Evolutionary conservation across 92 coral and sea anemone genomes (phyloP), one percentile per base, ranked within the genome.

Genomic region (Paramuricea clavata): DNA sequence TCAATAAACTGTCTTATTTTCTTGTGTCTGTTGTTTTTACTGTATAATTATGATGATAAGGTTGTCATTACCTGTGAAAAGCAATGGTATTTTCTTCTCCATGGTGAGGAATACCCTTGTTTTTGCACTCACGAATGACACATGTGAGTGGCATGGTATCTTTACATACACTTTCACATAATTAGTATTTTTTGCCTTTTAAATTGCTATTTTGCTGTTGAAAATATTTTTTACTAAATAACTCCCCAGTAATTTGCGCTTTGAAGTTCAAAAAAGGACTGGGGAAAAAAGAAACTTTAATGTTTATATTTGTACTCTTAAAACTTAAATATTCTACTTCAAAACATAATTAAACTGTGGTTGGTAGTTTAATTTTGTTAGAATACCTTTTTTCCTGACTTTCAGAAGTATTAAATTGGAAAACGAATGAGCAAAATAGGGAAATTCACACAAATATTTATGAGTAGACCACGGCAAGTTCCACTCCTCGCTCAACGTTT

Each of bases 121-220:
- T 67, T 67, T 28, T 67, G 74, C 74, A 67, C 33, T 32, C 74
- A 67, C 0, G 3, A 67, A 67, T 67, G 36, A 67, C 74, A 67
- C 39, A 67, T 28, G 74, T 67, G 43, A 25, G 74, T 67, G 74
- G 74, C 74, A 67, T 67, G 16, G 33, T 60, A 8, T 65, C n/a
- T 21, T 32, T 26, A 65, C 32, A 12, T 65, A 32, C n/a, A 21
- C 17, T 32, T 67, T 22, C n/a, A n/a, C n/a, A n/a, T n/a, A n/a
- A 0, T 28, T 5, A 25, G n/a, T 28, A 10, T 17, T 67, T 67
- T 67, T 67, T 28, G 36, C 36, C 39, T 28, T 28, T 0, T 23
- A 67, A 28, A 67, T 12, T 25, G 0, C 15, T 25, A 25, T 67
- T 67, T 67, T 67, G 43, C 36, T 25, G 39, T 67, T 15, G 22